These are phyloP conservation scores for Carcina quercana DNA, from an alignment of 2,888 invertebrate genomes.

Conservation along the genomic window DNA sequence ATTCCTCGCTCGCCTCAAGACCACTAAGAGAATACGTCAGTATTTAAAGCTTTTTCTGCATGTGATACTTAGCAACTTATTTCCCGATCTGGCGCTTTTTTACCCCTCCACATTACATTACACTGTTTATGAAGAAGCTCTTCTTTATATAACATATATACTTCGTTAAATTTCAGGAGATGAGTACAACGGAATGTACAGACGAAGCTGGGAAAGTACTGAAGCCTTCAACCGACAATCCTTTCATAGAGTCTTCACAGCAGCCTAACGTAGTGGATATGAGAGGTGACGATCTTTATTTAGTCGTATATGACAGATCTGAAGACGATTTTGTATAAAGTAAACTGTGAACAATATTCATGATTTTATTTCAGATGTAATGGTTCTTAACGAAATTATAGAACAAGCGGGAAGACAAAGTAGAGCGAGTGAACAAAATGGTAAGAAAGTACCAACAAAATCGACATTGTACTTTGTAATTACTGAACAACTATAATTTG, in stretches of 20 bases:
- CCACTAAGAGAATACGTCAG: slow-evolving; percentile 84
- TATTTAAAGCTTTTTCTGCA: no score
- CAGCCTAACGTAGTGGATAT: slow-evolving; percentile 94
- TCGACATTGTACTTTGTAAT: slow-evolving; percentile 10
- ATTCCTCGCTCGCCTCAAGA: slow-evolving; percentile 75
- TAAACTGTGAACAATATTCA: no score
- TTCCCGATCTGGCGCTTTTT: no score
- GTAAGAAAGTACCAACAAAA: slow-evolving; percentile 67
- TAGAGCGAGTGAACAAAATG: slow-evolving; percentile 89
- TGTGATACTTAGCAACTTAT: no score
- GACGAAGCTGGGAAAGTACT: slow-evolving; percentile 86
- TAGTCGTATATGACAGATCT: no score
- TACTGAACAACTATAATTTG: slow-evolving; percentile 5
- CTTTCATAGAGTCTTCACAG: slow-evolving; percentile 91
- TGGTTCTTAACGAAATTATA: slow-evolving; percentile 97
- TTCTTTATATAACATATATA: no score
- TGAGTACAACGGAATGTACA: slow-evolving; percentile 82
- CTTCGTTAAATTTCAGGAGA: slow-evolving; percentile 74
- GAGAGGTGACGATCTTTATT: no score
- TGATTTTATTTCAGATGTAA: slow-evolving; percentile 83
- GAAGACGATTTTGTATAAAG: no score
- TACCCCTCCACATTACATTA: no score
- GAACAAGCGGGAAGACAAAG: slow-evolving; percentile 95
- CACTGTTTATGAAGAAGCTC: no score
- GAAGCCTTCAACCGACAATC: slow-evolving; percentile 90